These are phyloP conservation scores for Liolophura sinensis DNA, from an alignment of 1,140 invertebrate genomes.

Conservation along the genomic window DNA sequence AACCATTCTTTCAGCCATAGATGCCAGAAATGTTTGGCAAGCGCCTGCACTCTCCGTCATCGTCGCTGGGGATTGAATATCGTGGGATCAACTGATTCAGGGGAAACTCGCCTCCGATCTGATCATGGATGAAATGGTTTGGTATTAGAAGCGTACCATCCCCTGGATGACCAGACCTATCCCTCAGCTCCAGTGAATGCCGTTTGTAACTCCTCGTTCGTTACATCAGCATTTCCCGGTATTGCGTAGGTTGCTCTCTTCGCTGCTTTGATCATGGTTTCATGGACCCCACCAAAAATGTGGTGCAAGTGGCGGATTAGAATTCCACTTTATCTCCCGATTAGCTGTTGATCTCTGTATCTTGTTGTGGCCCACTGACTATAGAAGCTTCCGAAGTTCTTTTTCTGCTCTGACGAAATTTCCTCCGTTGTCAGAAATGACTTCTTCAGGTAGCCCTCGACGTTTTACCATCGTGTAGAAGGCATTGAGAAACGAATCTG, in stretches of 20 bases:
- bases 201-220: conserved; percentile 15
- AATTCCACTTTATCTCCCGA: conserved; percentile 3
- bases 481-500: conserved; percentile 24
- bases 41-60: conserved; percentile 14
- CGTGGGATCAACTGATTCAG: conserved; percentile 6
- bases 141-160: conserved; percentile 10
- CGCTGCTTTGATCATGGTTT: no score
- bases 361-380: not conserved
- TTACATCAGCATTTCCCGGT: no score
- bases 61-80: conserved; percentile 1
- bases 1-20: conserved; percentile 16
- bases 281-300: no score
- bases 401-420: conserved; percentile 23
- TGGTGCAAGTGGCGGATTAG: conserved; percentile 1
- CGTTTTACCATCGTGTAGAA: conserved; percentile 16
- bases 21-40: conserved; percentile 20
- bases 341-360: not conserved
- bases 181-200: conserved; percentile 9
- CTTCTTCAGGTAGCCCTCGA: conserved; percentile 11
- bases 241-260: no score
- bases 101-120: conserved; percentile 13
- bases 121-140: conserved; percentile 15
- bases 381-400: conserved; percentile 5
- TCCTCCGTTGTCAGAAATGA: conserved; percentile 17
- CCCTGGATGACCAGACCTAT: not conserved